Conservation (phyloP, 2,797 vertebrate genomes). For the Karalla daura region DNA sequence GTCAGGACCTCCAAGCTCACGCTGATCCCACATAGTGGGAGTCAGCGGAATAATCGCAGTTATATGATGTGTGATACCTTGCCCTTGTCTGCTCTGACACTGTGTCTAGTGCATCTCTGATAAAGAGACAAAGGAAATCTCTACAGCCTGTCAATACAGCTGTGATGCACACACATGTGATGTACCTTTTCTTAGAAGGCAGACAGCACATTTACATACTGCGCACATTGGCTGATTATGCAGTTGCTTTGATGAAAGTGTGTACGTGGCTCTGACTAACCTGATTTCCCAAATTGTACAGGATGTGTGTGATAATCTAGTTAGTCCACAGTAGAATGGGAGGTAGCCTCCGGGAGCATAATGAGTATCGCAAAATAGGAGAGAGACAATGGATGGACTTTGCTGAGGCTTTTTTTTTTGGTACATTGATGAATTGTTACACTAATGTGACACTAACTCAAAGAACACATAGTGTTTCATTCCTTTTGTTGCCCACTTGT, state of each 20-base stretch:
- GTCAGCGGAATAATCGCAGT: constrained; percentile 19
- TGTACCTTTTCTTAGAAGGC: not conserved
- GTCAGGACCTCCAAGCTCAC: constrained; percentile 2
- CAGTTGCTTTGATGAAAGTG: constrained; percentile 43
- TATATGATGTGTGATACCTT: not conserved
- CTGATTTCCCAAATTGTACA: constrained; percentile 54
- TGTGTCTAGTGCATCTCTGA: not conserved
- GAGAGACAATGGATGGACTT: not conserved
- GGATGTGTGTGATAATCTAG: constrained; percentile 53
- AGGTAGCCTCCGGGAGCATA: constrained; percentile 37
- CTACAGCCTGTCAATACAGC: not conserved
- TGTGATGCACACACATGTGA: not conserved
- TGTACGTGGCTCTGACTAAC: constrained; percentile 44
- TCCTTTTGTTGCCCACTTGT: not conserved
- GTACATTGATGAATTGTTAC: not conserved
- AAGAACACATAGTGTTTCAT: not conserved
- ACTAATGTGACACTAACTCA: not conserved
- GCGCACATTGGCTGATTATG: constrained; percentile 14
- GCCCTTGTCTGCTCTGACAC: not conserved
- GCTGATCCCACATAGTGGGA: constrained; percentile 12
- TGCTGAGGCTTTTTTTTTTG: not conserved
- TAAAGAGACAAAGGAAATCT: not conserved
- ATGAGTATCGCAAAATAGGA: constrained; percentile 43
- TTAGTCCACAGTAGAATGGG: constrained; percentile 36
- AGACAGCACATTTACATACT: constrained; percentile 7